phyloP scores from a whole-genome alignment of 2,113 vertebrate species.

The Nestor notabilis region DNA sequence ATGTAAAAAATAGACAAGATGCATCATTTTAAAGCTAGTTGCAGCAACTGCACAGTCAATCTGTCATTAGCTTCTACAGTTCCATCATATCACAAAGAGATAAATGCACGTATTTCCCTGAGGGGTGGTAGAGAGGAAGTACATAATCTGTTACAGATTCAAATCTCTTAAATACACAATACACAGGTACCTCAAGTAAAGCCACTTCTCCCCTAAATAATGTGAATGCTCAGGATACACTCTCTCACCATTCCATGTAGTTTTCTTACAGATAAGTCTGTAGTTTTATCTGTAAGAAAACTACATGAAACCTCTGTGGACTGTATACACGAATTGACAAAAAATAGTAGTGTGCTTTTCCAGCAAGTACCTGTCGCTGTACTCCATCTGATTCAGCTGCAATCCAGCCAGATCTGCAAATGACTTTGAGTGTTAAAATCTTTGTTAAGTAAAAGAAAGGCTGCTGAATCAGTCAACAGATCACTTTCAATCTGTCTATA shows the following conservation, averaged over 20 bases:
- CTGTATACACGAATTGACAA: neutral
- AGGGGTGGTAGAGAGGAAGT: neutral
- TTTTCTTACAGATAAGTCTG: too few species aligned
- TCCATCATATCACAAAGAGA: neutral
- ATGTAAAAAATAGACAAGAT: neutral
- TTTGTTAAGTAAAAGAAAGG: neutral
- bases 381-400: neutral
- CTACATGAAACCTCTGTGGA: neutral
- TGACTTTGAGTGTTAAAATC: neutral
- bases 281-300: neutral
- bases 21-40: neutral
- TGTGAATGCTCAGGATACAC: neutral
- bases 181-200: neutral
- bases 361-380: neutral
- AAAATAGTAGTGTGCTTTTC: neutral
- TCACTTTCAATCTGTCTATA: neutral
- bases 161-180: neutral
- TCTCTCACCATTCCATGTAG: neutral
- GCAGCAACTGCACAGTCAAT: neutral
- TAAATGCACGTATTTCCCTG: neutral
- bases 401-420: neutral
- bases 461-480: constrained; percentile 11
- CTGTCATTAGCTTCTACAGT: neutral
- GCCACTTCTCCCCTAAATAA: neutral
- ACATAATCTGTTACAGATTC: neutral